These are phyloP conservation scores for Watsonalla binaria DNA, from an alignment of 2,888 invertebrate species.

Conservation along the genomic window DNA sequence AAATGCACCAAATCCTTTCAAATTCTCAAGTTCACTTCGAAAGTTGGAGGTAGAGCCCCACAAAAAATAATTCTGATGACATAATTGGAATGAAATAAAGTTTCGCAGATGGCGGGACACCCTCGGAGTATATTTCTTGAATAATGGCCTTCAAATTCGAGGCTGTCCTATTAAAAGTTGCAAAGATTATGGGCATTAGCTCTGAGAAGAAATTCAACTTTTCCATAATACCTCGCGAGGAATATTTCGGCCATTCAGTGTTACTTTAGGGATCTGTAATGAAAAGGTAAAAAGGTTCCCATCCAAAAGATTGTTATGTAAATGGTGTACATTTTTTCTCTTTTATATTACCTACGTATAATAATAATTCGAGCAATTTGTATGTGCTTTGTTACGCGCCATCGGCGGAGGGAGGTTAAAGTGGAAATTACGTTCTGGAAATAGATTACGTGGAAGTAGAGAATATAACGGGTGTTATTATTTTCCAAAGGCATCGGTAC, in stretches of 20 bases:
- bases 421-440: not conserved
- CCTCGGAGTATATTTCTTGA: slow-evolving; percentile 65
- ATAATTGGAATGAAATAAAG: slow-evolving; percentile 54
- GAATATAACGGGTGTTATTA: no score
- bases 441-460: not conserved
- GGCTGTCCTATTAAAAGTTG: slow-evolving; percentile 74
- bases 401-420: not conserved
- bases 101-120: slow-evolving; percentile 52
- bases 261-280: slow-evolving; percentile 28
- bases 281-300: slow-evolving; percentile 14
- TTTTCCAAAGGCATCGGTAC: no score
- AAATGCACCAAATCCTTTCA: not conserved
- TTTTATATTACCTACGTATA: not conserved
- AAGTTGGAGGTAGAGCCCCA: slow-evolving; percentile 2
- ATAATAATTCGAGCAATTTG: slow-evolving; percentile 1
- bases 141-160: slow-evolving; percentile 71
- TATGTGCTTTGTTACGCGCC: not conserved
- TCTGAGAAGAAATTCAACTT: slow-evolving; percentile 62
- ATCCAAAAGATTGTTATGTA: slow-evolving; percentile 3
- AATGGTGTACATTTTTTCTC: slow-evolving; percentile 2
- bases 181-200: slow-evolving; percentile 73
- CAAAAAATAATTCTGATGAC: slow-evolving; percentile 31
- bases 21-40: not conserved
- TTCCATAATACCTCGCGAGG: slow-evolving; percentile 47
- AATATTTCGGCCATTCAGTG: slow-evolving; percentile 33